A percentile compares a stretch with the other conserved stretches of the same genome.
Evolutionary conservation across 1,140 invertebrate species (phyloP).

Genomic region (Cecropterus lyciades): DNA sequence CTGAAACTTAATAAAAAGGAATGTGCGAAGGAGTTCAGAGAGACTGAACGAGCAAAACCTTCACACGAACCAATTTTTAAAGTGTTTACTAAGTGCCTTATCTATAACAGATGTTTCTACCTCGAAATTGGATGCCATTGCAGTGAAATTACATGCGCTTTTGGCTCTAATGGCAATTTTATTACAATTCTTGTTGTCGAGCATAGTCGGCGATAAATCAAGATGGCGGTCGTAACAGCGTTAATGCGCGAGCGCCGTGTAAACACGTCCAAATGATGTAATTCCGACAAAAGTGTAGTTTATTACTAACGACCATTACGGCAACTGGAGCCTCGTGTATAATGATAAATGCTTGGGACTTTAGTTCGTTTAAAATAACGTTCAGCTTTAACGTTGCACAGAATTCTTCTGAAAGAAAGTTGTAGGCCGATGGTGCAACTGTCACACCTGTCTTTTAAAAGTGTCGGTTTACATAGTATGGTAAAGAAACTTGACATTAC

Average conservation of each 20-base stretch:
- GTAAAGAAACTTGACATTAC: no score
- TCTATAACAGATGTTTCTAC: background rate
- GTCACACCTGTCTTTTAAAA: no score
- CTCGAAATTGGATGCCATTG: slow-evolving; percentile 14
- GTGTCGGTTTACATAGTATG: no score
- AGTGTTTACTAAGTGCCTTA: background rate
- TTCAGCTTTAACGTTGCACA: no score
- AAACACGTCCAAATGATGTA: slow-evolving; percentile 53
- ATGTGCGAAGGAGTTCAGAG: no score
- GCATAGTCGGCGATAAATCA: slow-evolving; percentile 40
- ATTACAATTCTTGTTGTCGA: slow-evolving; percentile 39
- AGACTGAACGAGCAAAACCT: no score
- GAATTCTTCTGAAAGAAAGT: no score
- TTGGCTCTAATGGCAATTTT: slow-evolving; percentile 37
- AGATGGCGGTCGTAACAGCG: slow-evolving; percentile 37
- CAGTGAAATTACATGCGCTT: slow-evolving; percentile 26
- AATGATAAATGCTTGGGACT: slow-evolving; percentile 27
- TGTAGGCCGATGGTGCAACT: no score
- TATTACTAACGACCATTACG: slow-evolving; percentile 48
- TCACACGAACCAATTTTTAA: no score
- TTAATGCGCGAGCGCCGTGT: slow-evolving; percentile 48
- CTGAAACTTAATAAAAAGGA: no score
- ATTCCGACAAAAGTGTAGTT: slow-evolving; percentile 49
- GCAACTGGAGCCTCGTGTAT: slow-evolving; percentile 27
- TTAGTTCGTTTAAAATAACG: no score